A percentile compares a stretch with the other conserved stretches of the same genome.
phyloP scores from a whole-genome alignment of 2,113 vertebrate genomes.

The Malurus alboscapulatus region DNA sequence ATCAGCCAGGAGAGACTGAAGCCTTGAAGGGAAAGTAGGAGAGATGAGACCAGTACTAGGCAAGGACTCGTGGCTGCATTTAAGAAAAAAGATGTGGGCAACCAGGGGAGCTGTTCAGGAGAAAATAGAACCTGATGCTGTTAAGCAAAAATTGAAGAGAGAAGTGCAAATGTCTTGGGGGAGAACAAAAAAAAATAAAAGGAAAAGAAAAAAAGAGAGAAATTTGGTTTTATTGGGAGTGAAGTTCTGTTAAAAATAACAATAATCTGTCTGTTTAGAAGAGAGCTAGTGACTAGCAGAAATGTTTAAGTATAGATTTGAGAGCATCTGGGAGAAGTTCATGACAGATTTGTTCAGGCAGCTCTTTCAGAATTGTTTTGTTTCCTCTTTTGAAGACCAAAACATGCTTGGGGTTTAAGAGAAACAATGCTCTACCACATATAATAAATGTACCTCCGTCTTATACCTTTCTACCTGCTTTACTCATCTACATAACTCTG shows the following conservation, averaged over 20 bases:
- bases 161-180: not conserved
- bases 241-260: not conserved
- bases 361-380: constrained; percentile 11
- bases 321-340: constrained; percentile 24
- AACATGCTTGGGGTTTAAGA: not conserved
- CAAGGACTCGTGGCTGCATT: not conserved
- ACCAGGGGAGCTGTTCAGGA: not conserved
- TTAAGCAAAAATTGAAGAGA: not conserved
- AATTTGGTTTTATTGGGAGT: not conserved
- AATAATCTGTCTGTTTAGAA: not conserved
- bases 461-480: not conserved
- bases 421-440: not conserved
- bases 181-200: not conserved
- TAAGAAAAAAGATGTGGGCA: not conserved
- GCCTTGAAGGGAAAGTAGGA: not conserved
- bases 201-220: not conserved
- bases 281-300: not conserved
- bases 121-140: not conserved
- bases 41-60: not conserved
- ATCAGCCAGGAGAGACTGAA: not conserved
- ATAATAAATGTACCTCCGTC: not conserved
- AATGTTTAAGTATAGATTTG: not conserved
- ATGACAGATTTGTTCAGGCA: constrained; percentile 2
- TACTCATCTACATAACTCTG: not conserved
- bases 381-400: not conserved